Conservation (phyloP, 2,797 vertebrate genomes). For the Mergus octosetaceus region DNA sequence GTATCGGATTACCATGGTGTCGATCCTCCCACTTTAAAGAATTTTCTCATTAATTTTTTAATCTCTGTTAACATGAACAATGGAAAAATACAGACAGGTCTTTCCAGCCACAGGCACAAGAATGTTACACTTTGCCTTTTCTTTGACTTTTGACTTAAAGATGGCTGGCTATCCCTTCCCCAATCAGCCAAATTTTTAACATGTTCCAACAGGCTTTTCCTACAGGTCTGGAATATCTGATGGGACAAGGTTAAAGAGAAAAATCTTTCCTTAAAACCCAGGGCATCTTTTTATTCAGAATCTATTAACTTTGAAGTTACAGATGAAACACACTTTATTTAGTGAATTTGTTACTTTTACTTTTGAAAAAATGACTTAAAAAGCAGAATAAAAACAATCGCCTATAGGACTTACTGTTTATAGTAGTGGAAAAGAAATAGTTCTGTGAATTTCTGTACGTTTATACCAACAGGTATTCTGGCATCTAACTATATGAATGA, state of each 20-base stretch:
- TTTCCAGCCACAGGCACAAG: background rate
- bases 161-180: background rate
- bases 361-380: background rate
- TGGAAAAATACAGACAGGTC: slow-evolving; percentile 45
- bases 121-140: background rate
- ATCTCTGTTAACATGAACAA: slow-evolving; percentile 26
- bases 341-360: background rate
- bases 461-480: background rate
- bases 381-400: background rate
- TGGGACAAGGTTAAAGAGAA: slow-evolving; percentile 23
- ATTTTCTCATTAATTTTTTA: slow-evolving; percentile 39
- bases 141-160: slow-evolving; percentile 4
- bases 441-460: background rate
- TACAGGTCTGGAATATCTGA: slow-evolving; percentile 39
- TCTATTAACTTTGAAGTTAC: background rate
- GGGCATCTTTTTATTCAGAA: background rate
- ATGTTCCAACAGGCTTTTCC: slow-evolving; percentile 34
- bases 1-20: background rate
- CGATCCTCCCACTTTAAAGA: background rate
- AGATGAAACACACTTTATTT: background rate
- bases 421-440: background rate
- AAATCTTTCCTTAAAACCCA: background rate
- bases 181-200: background rate
- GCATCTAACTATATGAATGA: background rate
- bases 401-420: background rate